phyloP scores from a whole-genome alignment of 2,797 vertebrate genomes.

The Harpagifer antarcticus region DNA sequence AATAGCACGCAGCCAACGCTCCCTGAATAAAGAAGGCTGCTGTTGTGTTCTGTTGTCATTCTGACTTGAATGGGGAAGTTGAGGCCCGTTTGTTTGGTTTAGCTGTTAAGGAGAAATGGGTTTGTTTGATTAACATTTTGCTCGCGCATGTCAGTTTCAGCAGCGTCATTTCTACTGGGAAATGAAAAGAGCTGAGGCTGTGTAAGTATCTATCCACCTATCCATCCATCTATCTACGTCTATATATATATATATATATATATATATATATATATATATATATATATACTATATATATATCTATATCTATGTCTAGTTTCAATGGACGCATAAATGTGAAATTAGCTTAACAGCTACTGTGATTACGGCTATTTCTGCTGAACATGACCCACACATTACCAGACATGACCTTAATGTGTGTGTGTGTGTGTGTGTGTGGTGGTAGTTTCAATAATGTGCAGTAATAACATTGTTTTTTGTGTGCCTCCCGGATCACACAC shows the following conservation, averaged over 20 bases:
- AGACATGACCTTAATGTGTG: conserved; percentile 47
- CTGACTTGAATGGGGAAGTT: conserved; percentile 82
- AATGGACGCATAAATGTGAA: too few species aligned
- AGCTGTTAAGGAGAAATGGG: conserved; percentile 74
- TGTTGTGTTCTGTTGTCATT: conserved; percentile 83
- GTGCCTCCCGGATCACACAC: conserved; percentile 70
- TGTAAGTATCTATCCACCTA: conserved; percentile 10
- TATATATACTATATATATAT: too few species aligned
- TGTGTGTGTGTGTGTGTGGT: not conserved
- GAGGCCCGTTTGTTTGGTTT: conserved; percentile 79
- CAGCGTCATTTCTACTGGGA: conserved; percentile 51
- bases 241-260: too few species aligned
- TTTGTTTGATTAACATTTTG: conserved; percentile 83
- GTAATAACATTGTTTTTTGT: conserved; percentile 73
- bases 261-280: too few species aligned
- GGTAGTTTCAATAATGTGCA: conserved; percentile 76
- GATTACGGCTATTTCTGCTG: conserved; percentile 72
- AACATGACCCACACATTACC: conserved; percentile 61
- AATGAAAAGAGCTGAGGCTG: conserved; percentile 62
- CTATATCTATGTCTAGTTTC: too few species aligned
- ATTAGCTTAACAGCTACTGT: conserved; percentile 58
- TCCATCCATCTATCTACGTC: too few species aligned
- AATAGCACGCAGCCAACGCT: conserved; percentile 74
- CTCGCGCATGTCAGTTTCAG: conserved; percentile 65
- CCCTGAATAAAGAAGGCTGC: conserved; percentile 73